These are phyloP conservation scores for Eurytoma adleriae DNA, from an alignment of 2,888 invertebrate genomes.

Conservation along the genomic window DNA sequence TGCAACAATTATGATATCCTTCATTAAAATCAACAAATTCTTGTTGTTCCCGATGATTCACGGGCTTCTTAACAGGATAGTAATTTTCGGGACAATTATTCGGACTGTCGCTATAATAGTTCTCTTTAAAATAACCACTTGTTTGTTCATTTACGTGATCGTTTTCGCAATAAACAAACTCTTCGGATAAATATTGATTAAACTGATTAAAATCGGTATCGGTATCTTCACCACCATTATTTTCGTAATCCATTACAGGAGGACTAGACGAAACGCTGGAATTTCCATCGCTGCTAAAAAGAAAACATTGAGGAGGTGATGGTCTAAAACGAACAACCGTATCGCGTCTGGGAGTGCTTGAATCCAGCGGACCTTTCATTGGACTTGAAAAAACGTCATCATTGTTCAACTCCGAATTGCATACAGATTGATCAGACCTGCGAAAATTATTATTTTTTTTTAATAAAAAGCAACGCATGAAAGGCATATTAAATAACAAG, in stretches of 20 bases:
- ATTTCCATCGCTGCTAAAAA: slow-evolving; percentile 12
- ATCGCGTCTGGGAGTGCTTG: slow-evolving; percentile 19
- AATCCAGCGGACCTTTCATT: not conserved
- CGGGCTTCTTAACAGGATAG: too few relatives aligned
- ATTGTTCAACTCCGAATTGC: slow-evolving; percentile 11
- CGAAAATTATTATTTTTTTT: not conserved
- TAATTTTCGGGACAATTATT: too few relatives aligned
- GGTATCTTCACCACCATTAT: not conserved
- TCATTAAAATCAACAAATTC: not conserved
- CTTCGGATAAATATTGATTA: not conserved
- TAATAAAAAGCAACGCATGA: not conserved
- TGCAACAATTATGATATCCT: not conserved
- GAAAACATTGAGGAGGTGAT: slow-evolving; percentile 42
- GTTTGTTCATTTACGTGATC: not conserved
- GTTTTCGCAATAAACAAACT: not conserved
- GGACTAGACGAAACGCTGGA: slow-evolving; percentile 10
- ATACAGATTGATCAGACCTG: slow-evolving; percentile 30
- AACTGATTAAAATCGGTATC: not conserved
- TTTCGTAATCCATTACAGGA: not conserved
- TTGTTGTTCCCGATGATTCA: too few relatives aligned
- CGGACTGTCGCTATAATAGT: too few relatives aligned
- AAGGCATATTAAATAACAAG: not conserved
- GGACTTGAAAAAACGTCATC: slow-evolving; percentile 1
- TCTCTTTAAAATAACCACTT: not conserved
- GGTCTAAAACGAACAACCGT: slow-evolving; percentile 49